Conservation (phyloP, 2,113 vertebrate genomes). For the Tinamus guttatus region DNA sequence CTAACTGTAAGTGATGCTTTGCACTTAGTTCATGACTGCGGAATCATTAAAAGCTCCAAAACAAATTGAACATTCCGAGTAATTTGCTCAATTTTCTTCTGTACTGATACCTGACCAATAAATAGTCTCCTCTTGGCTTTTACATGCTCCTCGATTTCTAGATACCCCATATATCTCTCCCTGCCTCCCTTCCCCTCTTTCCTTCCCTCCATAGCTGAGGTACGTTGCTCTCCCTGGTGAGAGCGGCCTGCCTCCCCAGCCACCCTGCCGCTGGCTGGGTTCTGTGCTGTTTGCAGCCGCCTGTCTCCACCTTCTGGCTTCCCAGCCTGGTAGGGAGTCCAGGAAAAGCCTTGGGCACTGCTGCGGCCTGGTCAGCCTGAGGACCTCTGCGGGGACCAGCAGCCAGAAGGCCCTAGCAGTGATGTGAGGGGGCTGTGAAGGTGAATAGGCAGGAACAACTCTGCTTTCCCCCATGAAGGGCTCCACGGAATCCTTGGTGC, state of each 20-base stretch:
- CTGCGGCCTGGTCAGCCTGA: fast-evolving
- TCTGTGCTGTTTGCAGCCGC: too few species aligned
- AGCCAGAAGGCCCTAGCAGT: neutral
- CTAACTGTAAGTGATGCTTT: neutral
- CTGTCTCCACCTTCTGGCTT: neutral
- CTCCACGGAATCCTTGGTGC: neutral
- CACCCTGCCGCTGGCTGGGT: too few species aligned
- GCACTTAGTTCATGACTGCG: neutral
- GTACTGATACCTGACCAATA: neutral
- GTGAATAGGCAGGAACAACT: neutral
- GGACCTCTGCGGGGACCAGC: fast-evolving
- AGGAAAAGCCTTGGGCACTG: fast-evolving
- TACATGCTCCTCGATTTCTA: neutral
- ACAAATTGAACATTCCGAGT: neutral
- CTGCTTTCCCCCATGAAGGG: neutral
- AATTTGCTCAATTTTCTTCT: neutral
- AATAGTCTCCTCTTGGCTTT: neutral
- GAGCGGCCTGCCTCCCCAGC: neutral
- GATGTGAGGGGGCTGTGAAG: too few species aligned
- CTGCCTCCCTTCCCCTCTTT: neutral
- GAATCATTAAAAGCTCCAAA: neutral
- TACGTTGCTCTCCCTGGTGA: neutral
- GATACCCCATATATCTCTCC: neutral
- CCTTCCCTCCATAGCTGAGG: neutral
- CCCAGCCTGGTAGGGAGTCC: fast-evolving